Evolutionary conservation across 2,113 vertebrate species (phyloP).

Genomic region (Fregata magnificens): DNA sequence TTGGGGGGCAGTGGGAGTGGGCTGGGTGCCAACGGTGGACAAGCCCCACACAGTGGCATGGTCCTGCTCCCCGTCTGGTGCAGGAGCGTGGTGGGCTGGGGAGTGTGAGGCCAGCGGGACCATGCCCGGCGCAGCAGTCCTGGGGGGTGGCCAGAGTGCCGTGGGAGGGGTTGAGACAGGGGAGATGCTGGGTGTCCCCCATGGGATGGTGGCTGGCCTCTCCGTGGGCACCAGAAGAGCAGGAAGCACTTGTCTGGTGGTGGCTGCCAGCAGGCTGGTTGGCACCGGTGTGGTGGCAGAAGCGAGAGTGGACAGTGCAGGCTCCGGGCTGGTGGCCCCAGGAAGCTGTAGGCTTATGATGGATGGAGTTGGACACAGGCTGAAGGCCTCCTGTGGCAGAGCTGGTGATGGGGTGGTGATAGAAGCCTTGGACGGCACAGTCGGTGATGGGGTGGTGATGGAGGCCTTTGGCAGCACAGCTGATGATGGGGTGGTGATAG

Average conservation of each 20-base stretch:
- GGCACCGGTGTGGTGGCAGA: background rate
- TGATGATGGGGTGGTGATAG: fast-evolving
- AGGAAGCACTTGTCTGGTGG: background rate
- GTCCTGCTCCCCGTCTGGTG: background rate
- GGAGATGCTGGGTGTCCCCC: background rate
- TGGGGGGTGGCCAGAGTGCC: background rate
- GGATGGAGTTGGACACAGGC: background rate
- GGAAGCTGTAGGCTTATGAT: background rate
- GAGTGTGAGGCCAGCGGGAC: background rate
- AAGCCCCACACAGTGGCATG: fast-evolving
- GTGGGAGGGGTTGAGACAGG: fast-evolving
- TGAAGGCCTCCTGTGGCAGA: background rate
- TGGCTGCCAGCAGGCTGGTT: background rate
- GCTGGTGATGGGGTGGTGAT: background rate
- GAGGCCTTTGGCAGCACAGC: fast-evolving
- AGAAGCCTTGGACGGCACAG: background rate
- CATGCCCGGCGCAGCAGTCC: background rate
- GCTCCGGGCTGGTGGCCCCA: background rate
- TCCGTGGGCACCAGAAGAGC: background rate
- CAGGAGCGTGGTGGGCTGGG: background rate
- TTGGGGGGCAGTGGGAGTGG: fast-evolving
- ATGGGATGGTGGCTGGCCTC: background rate
- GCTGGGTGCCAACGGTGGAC: background rate
- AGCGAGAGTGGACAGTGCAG: background rate
- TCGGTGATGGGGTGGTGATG: fast-evolving